A percentile compares a stretch with the other conserved stretches of the same genome.
These are phyloP conservation scores for Euthynnus affinis DNA, from an alignment of 2,797 vertebrate species.

Conservation along the genomic window DNA sequence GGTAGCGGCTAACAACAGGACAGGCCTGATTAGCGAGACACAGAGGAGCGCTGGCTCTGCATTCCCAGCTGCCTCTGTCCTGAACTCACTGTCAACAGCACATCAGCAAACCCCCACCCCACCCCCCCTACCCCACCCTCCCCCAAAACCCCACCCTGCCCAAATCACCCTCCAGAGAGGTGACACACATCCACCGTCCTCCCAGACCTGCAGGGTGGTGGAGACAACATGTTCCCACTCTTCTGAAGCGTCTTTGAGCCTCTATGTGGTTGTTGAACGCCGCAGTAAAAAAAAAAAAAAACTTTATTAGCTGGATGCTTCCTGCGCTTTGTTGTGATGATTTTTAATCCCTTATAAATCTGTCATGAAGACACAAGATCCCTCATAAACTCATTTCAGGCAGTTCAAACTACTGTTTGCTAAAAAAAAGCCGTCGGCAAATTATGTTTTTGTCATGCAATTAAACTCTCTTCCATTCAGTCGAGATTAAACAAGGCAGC, in stretches of 20 bases:
- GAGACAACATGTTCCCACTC: not conserved
- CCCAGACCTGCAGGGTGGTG: not conserved
- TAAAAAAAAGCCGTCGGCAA: not conserved
- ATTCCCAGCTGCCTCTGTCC: slow-evolving; percentile 77
- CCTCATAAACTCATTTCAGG: not conserved
- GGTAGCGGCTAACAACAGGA: slow-evolving; percentile 39
- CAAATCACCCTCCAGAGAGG: slow-evolving; percentile 57
- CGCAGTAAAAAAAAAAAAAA: not conserved
- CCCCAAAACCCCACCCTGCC: slow-evolving; percentile 4
- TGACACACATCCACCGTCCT: slow-evolving; percentile 54
- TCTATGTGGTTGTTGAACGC: not conserved
- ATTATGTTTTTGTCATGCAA: not conserved
- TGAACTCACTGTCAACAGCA: slow-evolving; percentile 69
- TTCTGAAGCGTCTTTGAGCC: not conserved
- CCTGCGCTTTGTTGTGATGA: not conserved
- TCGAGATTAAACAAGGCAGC: not conserved
- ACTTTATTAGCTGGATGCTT: not conserved
- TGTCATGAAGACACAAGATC: not conserved
- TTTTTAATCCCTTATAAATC: not conserved
- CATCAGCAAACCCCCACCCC: slow-evolving; percentile 36
- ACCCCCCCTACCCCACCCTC: slow-evolving; percentile 46
- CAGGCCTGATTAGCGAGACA: slow-evolving; percentile 61
- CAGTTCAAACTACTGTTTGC: not conserved
- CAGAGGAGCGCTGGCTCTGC: slow-evolving; percentile 53
- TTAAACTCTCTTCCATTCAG: not conserved